Percentiles rank a stretch among this genome's conserved stretches.
Conservation (phyloP, 2,797 vertebrate genomes). For the Macrochelys suwanniensis region DNA sequence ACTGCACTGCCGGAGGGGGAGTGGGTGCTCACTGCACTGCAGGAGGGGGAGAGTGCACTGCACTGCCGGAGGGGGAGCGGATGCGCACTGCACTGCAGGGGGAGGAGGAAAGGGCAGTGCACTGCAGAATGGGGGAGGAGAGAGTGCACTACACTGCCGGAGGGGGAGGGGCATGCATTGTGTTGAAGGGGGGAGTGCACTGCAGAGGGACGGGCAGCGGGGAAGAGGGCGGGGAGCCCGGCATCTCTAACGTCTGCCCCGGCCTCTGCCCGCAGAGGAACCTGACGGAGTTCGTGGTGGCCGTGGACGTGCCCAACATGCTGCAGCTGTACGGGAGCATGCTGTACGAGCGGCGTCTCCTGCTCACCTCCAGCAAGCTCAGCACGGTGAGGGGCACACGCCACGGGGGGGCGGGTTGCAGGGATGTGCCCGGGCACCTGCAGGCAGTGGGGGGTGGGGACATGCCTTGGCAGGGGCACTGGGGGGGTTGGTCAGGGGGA, state of each 20-base stretch:
- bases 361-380: slow-evolving; percentile 90
- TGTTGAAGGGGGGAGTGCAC: too few relatives aligned
- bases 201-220: background rate
- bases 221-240: background rate
- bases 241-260: background rate
- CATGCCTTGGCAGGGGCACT: accelerated
- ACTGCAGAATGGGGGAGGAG: too few relatives aligned
- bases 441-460: accelerated
- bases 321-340: slow-evolving; percentile 92
- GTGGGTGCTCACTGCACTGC: accelerated
- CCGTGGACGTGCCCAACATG: slow-evolving; percentile 89
- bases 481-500: background rate
- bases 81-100: background rate
- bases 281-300: slow-evolving; percentile 92
- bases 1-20: background rate
- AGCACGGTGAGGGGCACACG: slow-evolving; percentile 88
- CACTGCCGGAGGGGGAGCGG: too few relatives aligned
- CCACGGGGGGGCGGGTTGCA: accelerated
- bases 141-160: background rate
- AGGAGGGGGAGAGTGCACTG: too few relatives aligned
- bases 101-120: too few relatives aligned
- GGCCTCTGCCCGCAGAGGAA: slow-evolving; percentile 85
- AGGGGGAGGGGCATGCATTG: background rate
- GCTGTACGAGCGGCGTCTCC: slow-evolving; percentile 90
- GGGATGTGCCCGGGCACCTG: background rate